Evolutionary conservation across 2,113 vertebrate species (phyloP).

Genomic region (Sphyrna mokarran): DNA sequence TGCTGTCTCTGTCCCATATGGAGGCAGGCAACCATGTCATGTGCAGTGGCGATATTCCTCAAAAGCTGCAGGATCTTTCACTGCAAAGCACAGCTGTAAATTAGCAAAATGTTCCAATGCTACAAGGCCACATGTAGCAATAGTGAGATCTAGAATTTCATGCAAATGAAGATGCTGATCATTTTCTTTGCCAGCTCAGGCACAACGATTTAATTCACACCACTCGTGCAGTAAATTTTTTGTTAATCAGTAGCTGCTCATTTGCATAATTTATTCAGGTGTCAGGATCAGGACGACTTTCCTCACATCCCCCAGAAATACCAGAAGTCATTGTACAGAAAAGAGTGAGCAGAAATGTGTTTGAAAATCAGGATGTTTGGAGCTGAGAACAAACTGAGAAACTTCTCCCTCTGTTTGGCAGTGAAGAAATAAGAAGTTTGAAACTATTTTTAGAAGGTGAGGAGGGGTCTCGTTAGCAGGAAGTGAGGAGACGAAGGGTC

Average conservation of each 20-base stretch:
- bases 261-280: constrained; percentile 9
- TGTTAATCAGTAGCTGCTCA: neutral
- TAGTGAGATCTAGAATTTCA: constrained; percentile 6
- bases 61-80: neutral
- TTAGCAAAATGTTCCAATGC: neutral
- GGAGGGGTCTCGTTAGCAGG: too few relatives aligned
- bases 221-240: constrained; percentile 7
- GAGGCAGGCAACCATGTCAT: constrained; percentile 8
- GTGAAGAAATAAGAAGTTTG: neutral
- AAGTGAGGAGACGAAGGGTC: too few relatives aligned
- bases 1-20: constrained; percentile 17
- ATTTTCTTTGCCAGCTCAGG: constrained; percentile 20
- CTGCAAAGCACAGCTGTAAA: constrained; percentile 18
- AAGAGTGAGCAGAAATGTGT: neutral
- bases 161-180: neutral
- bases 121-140: neutral
- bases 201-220: neutral
- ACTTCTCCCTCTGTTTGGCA: neutral
- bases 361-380: neutral
- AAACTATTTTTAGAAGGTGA: too few relatives aligned
- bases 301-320: neutral
- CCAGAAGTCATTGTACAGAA: neutral
- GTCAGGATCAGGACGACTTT: neutral
- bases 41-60: neutral
- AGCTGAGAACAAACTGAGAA: neutral